A percentile compares a stretch with the other conserved stretches of the same genome.
phyloP scores from a whole-genome alignment of 2,888 invertebrate species.

The Empis livida region DNA sequence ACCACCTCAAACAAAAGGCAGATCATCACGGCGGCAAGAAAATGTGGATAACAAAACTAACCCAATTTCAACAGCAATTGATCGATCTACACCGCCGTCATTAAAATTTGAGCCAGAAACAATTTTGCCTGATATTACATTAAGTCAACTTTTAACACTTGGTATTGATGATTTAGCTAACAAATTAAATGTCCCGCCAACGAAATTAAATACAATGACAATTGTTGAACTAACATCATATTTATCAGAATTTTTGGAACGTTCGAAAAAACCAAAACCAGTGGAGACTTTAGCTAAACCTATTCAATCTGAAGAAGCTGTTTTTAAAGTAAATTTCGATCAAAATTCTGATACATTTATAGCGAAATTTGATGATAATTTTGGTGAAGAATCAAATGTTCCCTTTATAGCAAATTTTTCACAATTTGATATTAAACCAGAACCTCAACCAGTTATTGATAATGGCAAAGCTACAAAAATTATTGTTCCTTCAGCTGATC shows the following conservation, averaged over 20 bases:
- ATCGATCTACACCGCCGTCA: constrained; percentile 10
- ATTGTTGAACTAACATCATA: constrained; percentile 74
- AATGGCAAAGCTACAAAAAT: constrained; percentile 5
- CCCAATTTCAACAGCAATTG: constrained; percentile 21
- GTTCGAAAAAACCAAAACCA: constrained; percentile 29
- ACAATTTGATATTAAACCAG: constrained; percentile 36
- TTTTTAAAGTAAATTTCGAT: constrained; percentile 35
- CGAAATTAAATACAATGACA: constrained; percentile 72
- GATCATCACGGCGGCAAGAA: constrained; percentile 25
- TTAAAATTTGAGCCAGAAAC: constrained; percentile 12
- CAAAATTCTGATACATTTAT: constrained; percentile 33
- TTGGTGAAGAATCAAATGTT: constrained; percentile 35
- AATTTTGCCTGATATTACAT: constrained; percentile 52
- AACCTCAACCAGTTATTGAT: constrained; percentile 13
- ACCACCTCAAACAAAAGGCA: constrained; percentile 35
- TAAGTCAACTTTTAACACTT: constrained; percentile 68
- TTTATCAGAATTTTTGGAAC: constrained; percentile 47
- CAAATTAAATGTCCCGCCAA: constrained; percentile 62
- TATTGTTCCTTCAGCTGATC: constrained; percentile 50
- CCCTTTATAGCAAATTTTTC: constrained; percentile 55
- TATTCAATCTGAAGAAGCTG: constrained; percentile 10
- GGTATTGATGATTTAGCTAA: constrained; percentile 67
- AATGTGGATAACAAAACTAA: constrained; percentile 33
- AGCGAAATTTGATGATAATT: constrained; percentile 54
- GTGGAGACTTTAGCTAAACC: constrained; percentile 2